Percentiles rank a stretch among this genome's conserved stretches.
Conservation (phyloP, 2,888 invertebrate genomes). For the Barypeithes pellucidus region DNA sequence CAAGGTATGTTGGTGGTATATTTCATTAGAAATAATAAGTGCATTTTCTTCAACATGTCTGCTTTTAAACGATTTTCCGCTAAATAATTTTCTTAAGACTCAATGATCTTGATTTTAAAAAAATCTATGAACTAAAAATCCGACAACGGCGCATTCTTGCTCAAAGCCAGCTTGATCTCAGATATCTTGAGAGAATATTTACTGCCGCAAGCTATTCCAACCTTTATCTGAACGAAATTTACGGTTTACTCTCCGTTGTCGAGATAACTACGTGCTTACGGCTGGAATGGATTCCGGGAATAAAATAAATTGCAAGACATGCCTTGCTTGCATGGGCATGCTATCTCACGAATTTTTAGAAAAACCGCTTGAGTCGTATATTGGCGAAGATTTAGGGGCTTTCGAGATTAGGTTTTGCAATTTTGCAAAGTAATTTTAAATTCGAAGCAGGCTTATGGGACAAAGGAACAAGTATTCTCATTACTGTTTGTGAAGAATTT, state of each 20-base stretch:
- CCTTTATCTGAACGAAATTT: slow-evolving; percentile 43
- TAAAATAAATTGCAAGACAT: slow-evolving; percentile 70
- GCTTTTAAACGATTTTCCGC: background rate
- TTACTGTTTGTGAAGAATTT: background rate
- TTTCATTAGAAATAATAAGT: too few relatives aligned
- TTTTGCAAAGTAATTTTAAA: slow-evolving; percentile 29
- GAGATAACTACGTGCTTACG: slow-evolving; percentile 66
- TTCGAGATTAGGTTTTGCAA: slow-evolving; percentile 20
- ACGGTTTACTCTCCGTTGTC: slow-evolving; percentile 49
- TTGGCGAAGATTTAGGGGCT: slow-evolving; percentile 40
- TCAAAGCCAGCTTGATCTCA: slow-evolving; percentile 63
- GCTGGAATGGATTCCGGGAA: slow-evolving; percentile 70
- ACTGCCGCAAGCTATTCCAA: slow-evolving; percentile 52
- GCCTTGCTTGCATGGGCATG: slow-evolving; percentile 55
- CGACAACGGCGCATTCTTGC: slow-evolving; percentile 54
- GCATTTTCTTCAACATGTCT: too few relatives aligned
- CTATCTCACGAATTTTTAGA: slow-evolving; percentile 64
- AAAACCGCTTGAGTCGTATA: slow-evolving; percentile 55
- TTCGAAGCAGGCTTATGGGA: background rate
- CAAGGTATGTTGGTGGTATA: too few relatives aligned
- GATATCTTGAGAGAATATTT: slow-evolving; percentile 63
- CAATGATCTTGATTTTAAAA: too few relatives aligned
- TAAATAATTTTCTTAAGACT: background rate
- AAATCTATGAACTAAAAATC: slow-evolving; percentile 18
- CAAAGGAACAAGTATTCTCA: background rate